Base-by-base conservation (phyloP, 2,797 vertebrate genomes). In the Cottoperca gobio region DNA sequence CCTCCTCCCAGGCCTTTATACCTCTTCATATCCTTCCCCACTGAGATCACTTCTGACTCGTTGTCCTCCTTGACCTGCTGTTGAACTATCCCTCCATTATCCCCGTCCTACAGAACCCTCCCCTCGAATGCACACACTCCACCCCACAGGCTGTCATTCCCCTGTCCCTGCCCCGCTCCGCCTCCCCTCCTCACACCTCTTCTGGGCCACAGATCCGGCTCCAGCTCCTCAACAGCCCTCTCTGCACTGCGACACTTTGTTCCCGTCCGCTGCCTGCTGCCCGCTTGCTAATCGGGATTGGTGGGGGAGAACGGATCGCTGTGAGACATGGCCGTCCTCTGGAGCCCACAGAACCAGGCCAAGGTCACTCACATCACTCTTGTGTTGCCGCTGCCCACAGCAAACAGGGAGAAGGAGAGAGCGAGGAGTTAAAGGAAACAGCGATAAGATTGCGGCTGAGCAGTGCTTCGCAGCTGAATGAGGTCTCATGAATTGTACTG, bases 221-320 rank as follows among this genome's bases (percentile, higher is more conserved):
- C 76, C 69, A 40, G 74, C 84, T 85, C 81, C 81, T 81, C 64
- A 4, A 72, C 75, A 80, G 78, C 83, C 80, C 72, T 85, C 82
- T 86, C 90, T 91, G 88, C 90, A 91, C 84, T 91, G 90, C 89
- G 88, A 92, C 93, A 89, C 85, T 91, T 73, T 43, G 65, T 83
- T 86, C 81, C 78, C 37, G 69, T 85, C 80, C 76, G 63, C 74
- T 64, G 81, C 82, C 84, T 72, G 79, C 83, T 76, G 81, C 76
- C 78, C 48, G 81, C 79, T 80, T 80, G 85, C 86, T 90, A 89
- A 91, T 92, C 89, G 63, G 69, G 83, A 88, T 80, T 85, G 86
- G 81, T 90, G 83, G 82, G 78, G 81, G 88, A 83, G 78, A 85
- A 85, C 71, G 35, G 80, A 85, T 90, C 52, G 77, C 83, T 82